Conservation (phyloP, 2,888 invertebrate genomes). For the Thereva unica region DNA sequence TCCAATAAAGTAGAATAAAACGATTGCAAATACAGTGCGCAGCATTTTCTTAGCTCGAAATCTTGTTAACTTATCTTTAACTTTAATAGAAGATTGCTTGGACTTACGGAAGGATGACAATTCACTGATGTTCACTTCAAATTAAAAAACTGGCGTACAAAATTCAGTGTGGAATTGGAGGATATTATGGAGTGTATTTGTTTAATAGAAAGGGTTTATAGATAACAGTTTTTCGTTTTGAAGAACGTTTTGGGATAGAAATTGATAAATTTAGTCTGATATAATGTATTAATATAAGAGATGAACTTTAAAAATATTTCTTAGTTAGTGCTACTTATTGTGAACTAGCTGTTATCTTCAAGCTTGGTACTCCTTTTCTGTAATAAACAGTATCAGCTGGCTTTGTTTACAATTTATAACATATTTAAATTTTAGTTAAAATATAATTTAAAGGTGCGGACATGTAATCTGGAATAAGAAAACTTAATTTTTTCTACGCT, state of each 20-base stretch:
- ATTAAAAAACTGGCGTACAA: not conserved
- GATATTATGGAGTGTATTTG: not conserved
- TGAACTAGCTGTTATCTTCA: not conserved
- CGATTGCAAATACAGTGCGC: not conserved
- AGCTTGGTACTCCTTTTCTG: conserved; percentile 2
- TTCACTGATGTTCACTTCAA: not conserved
- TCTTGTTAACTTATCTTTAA: not conserved
- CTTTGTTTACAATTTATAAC: conserved; percentile 5
- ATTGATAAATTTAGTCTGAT: too few relatives aligned
- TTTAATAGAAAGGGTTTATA: not conserved
- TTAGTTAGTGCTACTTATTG: not conserved
- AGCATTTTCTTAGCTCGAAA: conserved; percentile 10
- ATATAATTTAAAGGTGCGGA: not conserved
- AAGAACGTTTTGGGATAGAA: too few relatives aligned
- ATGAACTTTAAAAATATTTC: too few relatives aligned
- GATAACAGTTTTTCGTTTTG: too few relatives aligned
- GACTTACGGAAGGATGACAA: too few relatives aligned
- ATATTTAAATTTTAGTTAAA: not conserved
- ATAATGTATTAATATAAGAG: too few relatives aligned
- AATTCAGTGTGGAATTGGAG: not conserved
- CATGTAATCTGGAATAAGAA: not conserved
- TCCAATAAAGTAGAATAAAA: conserved; percentile 8
- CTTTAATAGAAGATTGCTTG: not conserved
- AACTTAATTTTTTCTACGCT: too few relatives aligned
- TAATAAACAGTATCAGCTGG: conserved; percentile 26